phyloP scores from a whole-genome alignment of 2,888 invertebrate species.

The Eupithecia vulgata region DNA sequence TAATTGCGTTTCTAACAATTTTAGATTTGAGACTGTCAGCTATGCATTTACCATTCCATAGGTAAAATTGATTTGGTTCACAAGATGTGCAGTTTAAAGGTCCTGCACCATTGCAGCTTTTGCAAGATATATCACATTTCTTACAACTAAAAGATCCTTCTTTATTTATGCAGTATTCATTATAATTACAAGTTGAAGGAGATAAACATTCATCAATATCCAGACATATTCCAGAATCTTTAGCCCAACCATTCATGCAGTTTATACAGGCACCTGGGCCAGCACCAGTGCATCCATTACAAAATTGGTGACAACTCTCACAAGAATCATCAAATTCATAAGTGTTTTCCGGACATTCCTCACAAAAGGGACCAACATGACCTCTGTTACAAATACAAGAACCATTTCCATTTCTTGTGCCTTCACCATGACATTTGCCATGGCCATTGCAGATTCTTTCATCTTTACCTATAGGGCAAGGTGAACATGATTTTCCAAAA shows the following conservation, averaged over 20 bases:
- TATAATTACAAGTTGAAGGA: constrained; percentile 78
- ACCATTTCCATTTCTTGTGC: constrained; percentile 96
- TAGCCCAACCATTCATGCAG: constrained; percentile 88
- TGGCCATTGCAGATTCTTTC: constrained; percentile 90
- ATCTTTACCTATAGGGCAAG: constrained; percentile 84
- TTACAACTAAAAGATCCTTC: constrained; percentile 92
- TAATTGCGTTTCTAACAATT: constrained; percentile 54
- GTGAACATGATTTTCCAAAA: constrained; percentile 90
- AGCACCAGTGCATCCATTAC: constrained; percentile 89
- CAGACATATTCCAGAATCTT: constrained; percentile 88
- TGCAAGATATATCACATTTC: constrained; percentile 92
- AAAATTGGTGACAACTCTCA: constrained; percentile 90
- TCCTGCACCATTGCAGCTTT: constrained; percentile 92
- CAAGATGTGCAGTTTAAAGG: constrained; percentile 93
- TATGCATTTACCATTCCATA: constrained; percentile 70
- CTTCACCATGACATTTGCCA: constrained; percentile 92
- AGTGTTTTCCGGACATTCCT: constrained; percentile 88
- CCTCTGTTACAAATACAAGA: constrained; percentile 93
- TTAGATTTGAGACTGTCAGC: constrained; percentile 55
- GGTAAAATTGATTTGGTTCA: constrained; percentile 64
- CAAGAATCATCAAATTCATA: constrained; percentile 88
- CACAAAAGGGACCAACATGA: constrained; percentile 90
- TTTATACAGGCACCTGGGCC: constrained; percentile 85
- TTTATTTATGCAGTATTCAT: constrained; percentile 94
- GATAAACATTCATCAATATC: constrained; percentile 93